Evolutionary conservation across 2,113 vertebrate genomes (phyloP).

Genomic region (Octodon degus): DNA sequence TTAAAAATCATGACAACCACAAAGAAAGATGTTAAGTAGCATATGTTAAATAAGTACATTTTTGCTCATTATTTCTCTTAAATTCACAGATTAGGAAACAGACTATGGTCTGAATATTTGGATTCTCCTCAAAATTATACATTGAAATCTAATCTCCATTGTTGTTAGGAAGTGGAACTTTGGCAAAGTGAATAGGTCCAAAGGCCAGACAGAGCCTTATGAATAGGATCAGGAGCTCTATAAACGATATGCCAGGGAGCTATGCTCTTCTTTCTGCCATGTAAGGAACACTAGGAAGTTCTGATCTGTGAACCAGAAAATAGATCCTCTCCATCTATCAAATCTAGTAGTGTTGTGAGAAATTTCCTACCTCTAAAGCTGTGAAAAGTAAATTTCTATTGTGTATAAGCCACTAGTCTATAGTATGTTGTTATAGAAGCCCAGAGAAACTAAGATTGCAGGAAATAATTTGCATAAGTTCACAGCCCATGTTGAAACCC

Average conservation of each 20-base stretch:
- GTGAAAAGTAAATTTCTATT: background rate
- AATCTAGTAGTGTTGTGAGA: background rate
- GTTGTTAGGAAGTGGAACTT: background rate
- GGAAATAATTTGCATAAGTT: background rate
- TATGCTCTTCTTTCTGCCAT: background rate
- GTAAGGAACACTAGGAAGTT: background rate
- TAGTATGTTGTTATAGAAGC: background rate
- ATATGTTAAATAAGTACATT: background rate
- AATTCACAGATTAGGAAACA: background rate
- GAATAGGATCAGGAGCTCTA: background rate
- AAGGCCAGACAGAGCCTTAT: background rate
- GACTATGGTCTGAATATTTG: background rate
- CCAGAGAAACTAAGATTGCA: background rate
- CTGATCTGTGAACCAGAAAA: background rate
- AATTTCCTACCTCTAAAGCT: background rate
- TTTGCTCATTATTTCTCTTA: background rate
- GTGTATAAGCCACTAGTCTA: background rate
- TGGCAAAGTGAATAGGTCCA: background rate
- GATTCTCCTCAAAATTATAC: background rate
- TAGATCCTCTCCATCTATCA: background rate
- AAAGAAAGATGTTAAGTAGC: background rate
- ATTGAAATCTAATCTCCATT: background rate
- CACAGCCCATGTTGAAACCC: background rate
- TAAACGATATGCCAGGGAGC: background rate
- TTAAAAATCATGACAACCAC: background rate